These are phyloP conservation scores for Antheraea pernyi DNA, from an alignment of 1,140 invertebrate species.

Conservation along the genomic window DNA sequence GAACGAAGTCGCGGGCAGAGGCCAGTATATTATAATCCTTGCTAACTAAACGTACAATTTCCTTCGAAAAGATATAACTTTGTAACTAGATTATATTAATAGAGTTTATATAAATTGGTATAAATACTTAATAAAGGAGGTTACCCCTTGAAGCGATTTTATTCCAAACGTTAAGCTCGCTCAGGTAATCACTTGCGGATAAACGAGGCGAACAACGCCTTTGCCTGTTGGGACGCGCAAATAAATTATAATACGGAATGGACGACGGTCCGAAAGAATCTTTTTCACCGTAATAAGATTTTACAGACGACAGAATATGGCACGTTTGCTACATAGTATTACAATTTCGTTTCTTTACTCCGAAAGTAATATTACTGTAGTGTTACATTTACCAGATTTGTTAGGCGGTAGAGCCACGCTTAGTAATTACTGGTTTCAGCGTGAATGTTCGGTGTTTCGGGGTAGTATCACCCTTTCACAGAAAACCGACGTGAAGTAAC, in stretches of 20 bases:
- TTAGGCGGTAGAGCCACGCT: too few relatives aligned
- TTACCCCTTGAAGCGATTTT: not conserved
- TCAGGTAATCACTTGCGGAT: slow-evolving; percentile 8
- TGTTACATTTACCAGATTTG: too few relatives aligned
- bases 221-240: not conserved
- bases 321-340: not conserved
- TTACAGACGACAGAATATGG: not conserved
- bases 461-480: too few relatives aligned
- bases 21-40: not conserved
- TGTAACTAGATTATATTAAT: not conserved
- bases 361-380: not conserved
- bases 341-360: not conserved
- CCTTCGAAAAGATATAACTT: not conserved
- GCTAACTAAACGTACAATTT: not conserved
- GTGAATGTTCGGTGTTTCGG: too few relatives aligned
- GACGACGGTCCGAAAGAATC: not conserved
- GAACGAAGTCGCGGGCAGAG: too few relatives aligned
- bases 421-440: too few relatives aligned
- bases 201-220: not conserved
- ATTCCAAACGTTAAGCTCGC: slow-evolving; percentile 5
- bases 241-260: not conserved
- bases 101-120: not conserved
- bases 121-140: not conserved
- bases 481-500: too few relatives aligned
- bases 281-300: not conserved